These are phyloP conservation scores for Sitta carolinensis DNA, from an alignment of 2,797 vertebrate species.

Conservation along the genomic window DNA sequence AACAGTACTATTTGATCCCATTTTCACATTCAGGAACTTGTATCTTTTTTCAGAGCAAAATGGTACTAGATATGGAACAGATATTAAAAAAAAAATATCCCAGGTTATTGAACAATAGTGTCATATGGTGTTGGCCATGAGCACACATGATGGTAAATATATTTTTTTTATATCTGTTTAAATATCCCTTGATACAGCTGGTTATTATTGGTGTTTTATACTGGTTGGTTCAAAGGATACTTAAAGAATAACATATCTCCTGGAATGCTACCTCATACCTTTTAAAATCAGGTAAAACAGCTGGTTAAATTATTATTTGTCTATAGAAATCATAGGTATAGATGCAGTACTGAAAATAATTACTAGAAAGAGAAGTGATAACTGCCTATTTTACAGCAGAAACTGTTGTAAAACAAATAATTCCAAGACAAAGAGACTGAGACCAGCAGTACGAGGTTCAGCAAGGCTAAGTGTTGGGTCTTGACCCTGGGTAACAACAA, in stretches of 20 bases:
- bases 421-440: not conserved
- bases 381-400: not conserved
- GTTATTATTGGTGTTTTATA: not conserved
- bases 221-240: not conserved
- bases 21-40: not conserved
- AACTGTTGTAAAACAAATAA: not conserved
- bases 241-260: not conserved
- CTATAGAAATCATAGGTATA: not conserved
- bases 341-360: not conserved
- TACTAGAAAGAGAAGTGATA: not conserved
- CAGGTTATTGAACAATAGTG: not conserved
- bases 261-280: not conserved
- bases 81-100: not conserved
- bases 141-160: not conserved
- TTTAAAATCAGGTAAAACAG: not conserved
- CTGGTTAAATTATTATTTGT: not conserved
- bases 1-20: not conserved
- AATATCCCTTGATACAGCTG: not conserved
- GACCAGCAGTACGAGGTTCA: not conserved
- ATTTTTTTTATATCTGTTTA: not conserved
- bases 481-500: not conserved
- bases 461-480: not conserved
- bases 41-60: not conserved
- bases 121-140: not conserved
- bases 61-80: not conserved